Base-by-base conservation (phyloP, 2,113 vertebrate species). In the Sprattus sprattus region DNA sequence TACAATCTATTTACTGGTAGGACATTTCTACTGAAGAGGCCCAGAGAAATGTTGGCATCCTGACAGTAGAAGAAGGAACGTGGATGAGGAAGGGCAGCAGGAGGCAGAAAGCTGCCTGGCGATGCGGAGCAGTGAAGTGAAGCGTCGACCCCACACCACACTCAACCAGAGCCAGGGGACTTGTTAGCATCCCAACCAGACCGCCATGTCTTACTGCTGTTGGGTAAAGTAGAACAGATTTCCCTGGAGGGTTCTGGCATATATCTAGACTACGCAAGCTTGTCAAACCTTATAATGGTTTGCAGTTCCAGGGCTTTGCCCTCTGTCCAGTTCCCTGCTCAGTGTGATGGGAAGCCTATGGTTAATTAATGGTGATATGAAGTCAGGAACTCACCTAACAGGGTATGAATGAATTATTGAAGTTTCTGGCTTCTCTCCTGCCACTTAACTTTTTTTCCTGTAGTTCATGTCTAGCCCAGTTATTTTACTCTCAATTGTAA, bases 271-370 rank as follows among this genome's bases (percentile, higher is more conserved):
- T 89, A 83, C 28, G 86, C 60, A 86, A 86, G 82, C 85, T 86
- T 87, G 89, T 90, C 91, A 91, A 85, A 91, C 83, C 87, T 86
- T 85, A 78, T 88, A 84, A 92, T 85, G 84, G 85, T 67, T 90
- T 39, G 52, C 81, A 85, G 54, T 57, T 18, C 4, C 54, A 57
- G 18, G 83, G 67, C 15, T 4, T 80, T 54, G 60, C 16, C 60
- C 81, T 39, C 71, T 16, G 84, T 16, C 32, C 67, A 60, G 16
- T 18, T 45, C 46, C 45, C 7, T 54, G 75, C 83, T 81, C 32
- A 25, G 32, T 78, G 32, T 78, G 25, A 39, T 28, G 9, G 71
- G 71, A 78, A 32, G 71, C 4, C 28, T 78, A 15, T 78, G 28
- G 71, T 10, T 78, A 78, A 78, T 78, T 32, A 16, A 4, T 15